Evolutionary conservation across 2,888 invertebrate species (phyloP).

Genomic region (Chloroclysta siterata): DNA sequence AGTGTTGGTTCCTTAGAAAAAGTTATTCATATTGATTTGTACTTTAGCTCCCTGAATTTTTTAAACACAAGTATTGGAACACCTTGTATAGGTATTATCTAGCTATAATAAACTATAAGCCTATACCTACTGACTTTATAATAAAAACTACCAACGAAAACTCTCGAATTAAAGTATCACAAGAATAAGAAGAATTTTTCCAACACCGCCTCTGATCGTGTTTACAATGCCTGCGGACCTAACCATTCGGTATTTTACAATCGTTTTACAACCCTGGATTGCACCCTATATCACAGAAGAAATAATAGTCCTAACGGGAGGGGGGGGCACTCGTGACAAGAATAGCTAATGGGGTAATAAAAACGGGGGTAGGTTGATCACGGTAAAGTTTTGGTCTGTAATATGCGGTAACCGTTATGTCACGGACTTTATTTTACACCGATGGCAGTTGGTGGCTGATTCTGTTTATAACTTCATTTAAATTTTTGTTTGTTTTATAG

Average conservation of each 20-base stretch:
- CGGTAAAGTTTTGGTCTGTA: not conserved
- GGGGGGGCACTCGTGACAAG: slow-evolving; percentile 63
- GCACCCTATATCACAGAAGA: slow-evolving; percentile 49
- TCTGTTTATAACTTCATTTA: too few species aligned
- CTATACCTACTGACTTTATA: too few species aligned
- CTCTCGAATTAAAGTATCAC: too few species aligned
- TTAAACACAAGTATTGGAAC: too few species aligned
- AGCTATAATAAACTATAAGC: too few species aligned
- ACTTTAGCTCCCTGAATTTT: too few species aligned
- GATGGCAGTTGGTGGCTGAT: not conserved
- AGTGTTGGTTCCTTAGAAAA: too few species aligned
- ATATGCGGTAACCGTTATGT: not conserved
- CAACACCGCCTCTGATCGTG: slow-evolving; percentile 28
- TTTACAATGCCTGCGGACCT: slow-evolving; percentile 20
- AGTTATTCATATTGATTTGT: too few species aligned
- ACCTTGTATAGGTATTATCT: too few species aligned
- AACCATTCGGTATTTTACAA: slow-evolving; percentile 26
- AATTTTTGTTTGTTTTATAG: too few species aligned
- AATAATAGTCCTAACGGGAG: slow-evolving; percentile 11
- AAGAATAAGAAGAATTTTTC: slow-evolving; percentile 17
- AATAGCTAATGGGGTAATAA: slow-evolving; percentile 70
- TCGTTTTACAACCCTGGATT: slow-evolving; percentile 48
- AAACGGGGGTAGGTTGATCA: slow-evolving; percentile 46
- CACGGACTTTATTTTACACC: not conserved
- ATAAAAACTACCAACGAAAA: too few species aligned